Conservation (phyloP, 2,797 vertebrate species). For the Synaphobranchus kaupii region DNA sequence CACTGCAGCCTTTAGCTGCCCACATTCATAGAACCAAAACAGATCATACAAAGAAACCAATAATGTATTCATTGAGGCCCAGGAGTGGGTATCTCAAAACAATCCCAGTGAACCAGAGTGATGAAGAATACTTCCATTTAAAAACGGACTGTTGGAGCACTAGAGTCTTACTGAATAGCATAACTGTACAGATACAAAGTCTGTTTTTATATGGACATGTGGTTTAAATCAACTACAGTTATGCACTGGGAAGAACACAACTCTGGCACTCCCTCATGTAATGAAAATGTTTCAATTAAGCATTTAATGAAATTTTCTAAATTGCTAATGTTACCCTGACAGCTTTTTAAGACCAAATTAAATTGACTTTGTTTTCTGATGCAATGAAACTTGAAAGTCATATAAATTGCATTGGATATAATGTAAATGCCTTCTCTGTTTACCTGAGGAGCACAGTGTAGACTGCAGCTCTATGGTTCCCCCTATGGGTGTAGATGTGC, state of each 20-base stretch:
- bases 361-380: not conserved
- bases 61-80: not conserved
- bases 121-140: not conserved
- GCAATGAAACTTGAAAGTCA: not conserved
- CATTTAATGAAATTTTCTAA: not conserved
- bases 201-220: not conserved
- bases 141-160: not conserved
- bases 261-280: not conserved
- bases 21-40: not conserved
- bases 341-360: not conserved
- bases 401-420: not conserved
- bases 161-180: not conserved
- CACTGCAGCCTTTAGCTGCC: not conserved
- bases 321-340: not conserved
- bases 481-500: not conserved
- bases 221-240: not conserved
- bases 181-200: not conserved
- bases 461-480: conserved; percentile 17
- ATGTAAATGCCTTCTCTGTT: not conserved
- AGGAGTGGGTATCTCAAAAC: not conserved
- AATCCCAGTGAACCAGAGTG: not conserved
- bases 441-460: not conserved
- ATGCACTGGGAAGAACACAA: not conserved
- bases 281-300: not conserved
- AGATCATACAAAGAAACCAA: not conserved